Percentiles rank a stretch among this genome's conserved stretches.
These are phyloP conservation scores for Macrosoma leucophasiata DNA, from an alignment of 2,888 invertebrate species.

Conservation along the genomic window DNA sequence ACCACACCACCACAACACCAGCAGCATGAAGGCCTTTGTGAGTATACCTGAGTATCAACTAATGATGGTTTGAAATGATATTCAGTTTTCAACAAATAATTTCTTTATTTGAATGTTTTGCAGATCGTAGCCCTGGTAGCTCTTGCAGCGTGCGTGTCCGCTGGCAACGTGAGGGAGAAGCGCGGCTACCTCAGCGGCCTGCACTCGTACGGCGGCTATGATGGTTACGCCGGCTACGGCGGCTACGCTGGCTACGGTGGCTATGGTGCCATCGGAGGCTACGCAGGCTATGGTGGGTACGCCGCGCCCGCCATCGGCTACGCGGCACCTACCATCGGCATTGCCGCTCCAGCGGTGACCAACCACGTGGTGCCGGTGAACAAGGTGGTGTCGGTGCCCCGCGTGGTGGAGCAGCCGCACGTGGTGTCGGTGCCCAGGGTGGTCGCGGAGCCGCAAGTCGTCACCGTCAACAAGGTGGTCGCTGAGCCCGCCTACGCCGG, in stretches of 20 bases:
- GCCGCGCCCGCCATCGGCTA: neutral
- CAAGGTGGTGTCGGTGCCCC: slow-evolving; percentile 39
- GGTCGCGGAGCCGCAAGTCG: slow-evolving; percentile 36
- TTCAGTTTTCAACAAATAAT: neutral
- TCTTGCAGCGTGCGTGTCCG: neutral
- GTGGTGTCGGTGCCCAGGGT: slow-evolving; percentile 40
- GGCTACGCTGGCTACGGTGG: neutral
- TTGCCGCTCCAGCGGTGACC: neutral
- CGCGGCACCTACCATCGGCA: neutral
- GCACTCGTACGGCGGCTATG: slow-evolving; percentile 1
- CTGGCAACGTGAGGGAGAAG: neutral
- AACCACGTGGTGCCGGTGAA: slow-evolving; percentile 37
- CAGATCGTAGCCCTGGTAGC: neutral
- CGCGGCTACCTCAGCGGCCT: neutral
- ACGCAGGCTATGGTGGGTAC: no score
- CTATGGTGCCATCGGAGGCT: no score
- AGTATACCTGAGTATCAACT: no score
- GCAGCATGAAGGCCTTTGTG: no score
- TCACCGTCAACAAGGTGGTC: neutral
- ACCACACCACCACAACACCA: no score
- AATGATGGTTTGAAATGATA: neutral
- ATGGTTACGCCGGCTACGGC: neutral
- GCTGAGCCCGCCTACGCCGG: neutral
- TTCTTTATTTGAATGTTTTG: no score
- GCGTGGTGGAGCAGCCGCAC: slow-evolving; percentile 37